Evolutionary conservation across 2,888 invertebrate species (phyloP).

Genomic region (Aspidapion aeneum): DNA sequence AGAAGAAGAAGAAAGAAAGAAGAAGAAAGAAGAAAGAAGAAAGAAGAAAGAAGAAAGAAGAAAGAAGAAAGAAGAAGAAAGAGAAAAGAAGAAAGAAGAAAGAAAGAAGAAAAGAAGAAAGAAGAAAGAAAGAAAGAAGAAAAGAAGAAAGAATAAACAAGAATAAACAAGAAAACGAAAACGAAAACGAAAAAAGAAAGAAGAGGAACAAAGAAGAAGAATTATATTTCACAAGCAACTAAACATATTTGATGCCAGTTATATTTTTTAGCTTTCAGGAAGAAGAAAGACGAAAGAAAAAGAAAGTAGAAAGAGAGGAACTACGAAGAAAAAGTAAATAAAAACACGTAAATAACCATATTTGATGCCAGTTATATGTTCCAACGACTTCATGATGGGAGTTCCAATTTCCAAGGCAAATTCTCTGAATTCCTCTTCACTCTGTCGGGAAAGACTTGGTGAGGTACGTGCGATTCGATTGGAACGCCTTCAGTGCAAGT

Average conservation of each 20-base stretch:
- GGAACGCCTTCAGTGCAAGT: conserved; percentile 32
- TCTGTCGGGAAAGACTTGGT: conserved; percentile 28
- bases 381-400: conserved; percentile 22
- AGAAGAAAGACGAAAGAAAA: no score
- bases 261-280: no score
- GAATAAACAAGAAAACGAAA: not conserved
- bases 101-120: not conserved
- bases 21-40: not conserved
- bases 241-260: no score
- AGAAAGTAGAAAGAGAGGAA: no score
- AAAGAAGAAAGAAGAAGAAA: not conserved
- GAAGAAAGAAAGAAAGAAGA: not conserved
- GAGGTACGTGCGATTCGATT: conserved; percentile 18
- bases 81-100: not conserved
- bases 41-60: not conserved
- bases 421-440: conserved; percentile 18
- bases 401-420: conserved; percentile 29
- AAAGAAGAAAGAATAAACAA: not conserved
- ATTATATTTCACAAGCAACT: no score
- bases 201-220: no score
- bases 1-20: not conserved
- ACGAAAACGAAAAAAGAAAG: no score
- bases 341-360: conserved; percentile 43
- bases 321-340: no score
- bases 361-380: conserved; percentile 25